phyloP scores from a whole-genome alignment of 1,140 invertebrate species.

The Diorhabda elongata region DNA sequence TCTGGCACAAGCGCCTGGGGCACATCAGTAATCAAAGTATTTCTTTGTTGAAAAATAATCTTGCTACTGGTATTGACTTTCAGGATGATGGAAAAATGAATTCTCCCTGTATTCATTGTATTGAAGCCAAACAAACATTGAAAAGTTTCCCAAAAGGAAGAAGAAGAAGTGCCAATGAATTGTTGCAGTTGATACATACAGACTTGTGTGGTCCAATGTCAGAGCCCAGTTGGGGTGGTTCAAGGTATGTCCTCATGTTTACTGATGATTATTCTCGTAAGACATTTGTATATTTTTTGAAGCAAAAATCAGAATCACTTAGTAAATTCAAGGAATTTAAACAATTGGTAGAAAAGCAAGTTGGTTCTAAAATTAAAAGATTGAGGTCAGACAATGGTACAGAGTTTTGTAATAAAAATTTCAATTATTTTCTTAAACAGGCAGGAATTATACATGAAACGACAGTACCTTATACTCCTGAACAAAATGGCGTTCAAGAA shows the following conservation, averaged over 20 bases:
- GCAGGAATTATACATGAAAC: background rate
- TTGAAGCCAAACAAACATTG: slow-evolving; percentile 38
- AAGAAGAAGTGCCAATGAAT: slow-evolving; percentile 25
- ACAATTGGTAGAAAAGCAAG: slow-evolving; percentile 20
- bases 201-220: slow-evolving; percentile 24
- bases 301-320: slow-evolving; percentile 17
- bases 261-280: slow-evolving; percentile 19
- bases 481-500: background rate
- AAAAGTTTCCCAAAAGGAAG: slow-evolving; percentile 30
- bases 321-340: slow-evolving; percentile 22
- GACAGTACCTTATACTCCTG: background rate
- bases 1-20: slow-evolving; percentile 35
- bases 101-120: slow-evolving; percentile 35
- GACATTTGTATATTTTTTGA: slow-evolving; percentile 23
- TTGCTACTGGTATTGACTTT: background rate
- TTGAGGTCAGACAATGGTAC: slow-evolving; percentile 20
- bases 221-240: slow-evolving; percentile 11
- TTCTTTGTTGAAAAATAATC: slow-evolving; percentile 22
- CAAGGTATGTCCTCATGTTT: slow-evolving; percentile 28
- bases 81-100: slow-evolving; percentile 13
- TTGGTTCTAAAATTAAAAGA: slow-evolving; percentile 17
- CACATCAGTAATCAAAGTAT: slow-evolving; percentile 35
- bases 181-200: slow-evolving; percentile 38
- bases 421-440: too few relatives aligned
- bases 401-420: too few relatives aligned